A percentile compares a stretch with the other conserved stretches of the same genome.
phyloP scores from a whole-genome alignment of 2,113 vertebrate species.

The Ochotona princeps region DNA sequence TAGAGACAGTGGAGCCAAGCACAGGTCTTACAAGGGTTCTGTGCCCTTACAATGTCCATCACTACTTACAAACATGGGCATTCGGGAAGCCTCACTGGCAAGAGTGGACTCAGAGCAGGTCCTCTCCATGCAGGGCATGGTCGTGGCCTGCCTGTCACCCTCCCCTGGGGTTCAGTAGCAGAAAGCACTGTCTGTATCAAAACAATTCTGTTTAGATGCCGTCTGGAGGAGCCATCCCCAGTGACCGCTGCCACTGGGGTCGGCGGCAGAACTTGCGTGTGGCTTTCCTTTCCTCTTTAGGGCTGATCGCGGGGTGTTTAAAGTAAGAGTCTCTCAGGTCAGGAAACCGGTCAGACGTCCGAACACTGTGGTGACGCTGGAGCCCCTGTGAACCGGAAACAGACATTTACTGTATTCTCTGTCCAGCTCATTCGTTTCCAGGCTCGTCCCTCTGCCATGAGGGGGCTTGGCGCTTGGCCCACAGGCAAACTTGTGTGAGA shows the following conservation, averaged over 20 bases:
- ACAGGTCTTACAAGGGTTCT: neutral
- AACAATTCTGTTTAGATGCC: constrained; percentile 19
- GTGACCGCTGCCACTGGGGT: neutral
- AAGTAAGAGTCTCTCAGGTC: constrained; percentile 87
- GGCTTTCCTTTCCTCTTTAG: constrained; percentile 77
- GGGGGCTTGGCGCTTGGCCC: constrained; percentile 76
- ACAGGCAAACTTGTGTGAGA: constrained; percentile 79
- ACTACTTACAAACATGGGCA: neutral
- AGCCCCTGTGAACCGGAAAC: constrained; percentile 87
- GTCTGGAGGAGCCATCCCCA: constrained; percentile 42
- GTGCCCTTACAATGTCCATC: neutral
- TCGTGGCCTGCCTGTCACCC: neutral
- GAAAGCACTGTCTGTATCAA: neutral
- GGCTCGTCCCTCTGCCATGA: constrained; percentile 71
- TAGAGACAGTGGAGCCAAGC: neutral
- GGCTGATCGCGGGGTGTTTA: constrained; percentile 79
- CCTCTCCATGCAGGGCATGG: neutral
- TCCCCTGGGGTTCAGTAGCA: neutral
- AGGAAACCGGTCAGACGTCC: constrained; percentile 90
- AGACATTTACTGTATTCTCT: constrained; percentile 84
- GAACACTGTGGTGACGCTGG: constrained; percentile 85
- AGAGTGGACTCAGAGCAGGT: neutral
- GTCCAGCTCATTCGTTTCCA: constrained; percentile 81
- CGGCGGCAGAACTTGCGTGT: constrained; percentile 79
- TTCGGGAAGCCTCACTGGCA: neutral